Conservation (phyloP, 1,140 invertebrate species). For the Berghia stephanieae region DNA sequence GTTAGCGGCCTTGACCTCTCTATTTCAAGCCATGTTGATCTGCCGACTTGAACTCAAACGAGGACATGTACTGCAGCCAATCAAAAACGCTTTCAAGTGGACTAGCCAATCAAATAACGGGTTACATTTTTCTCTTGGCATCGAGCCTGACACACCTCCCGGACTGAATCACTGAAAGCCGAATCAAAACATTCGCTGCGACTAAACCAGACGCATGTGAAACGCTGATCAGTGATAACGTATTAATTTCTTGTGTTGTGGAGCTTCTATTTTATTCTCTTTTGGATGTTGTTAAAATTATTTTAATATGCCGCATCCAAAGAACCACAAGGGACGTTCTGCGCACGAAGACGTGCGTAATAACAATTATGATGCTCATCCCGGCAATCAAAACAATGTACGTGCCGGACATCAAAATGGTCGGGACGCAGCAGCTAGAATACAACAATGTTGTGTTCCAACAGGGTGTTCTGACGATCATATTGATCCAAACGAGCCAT, state of each 20-base stretch:
- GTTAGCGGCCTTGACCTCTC: neutral
- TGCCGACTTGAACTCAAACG: too few species aligned
- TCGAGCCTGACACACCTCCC: conserved; percentile 33
- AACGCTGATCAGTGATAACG: too few species aligned
- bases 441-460: conserved; percentile 55
- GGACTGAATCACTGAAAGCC: too few species aligned
- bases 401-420: conserved; percentile 29
- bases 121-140: conserved; percentile 11
- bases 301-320: conserved; percentile 57
- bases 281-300: too few species aligned
- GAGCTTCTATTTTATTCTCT: too few species aligned
- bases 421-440: conserved; percentile 37
- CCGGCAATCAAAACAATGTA: neutral
- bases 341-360: conserved; percentile 54
- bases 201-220: too few species aligned
- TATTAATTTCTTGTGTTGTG: too few species aligned
- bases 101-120: conserved; percentile 13
- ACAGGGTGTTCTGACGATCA: conserved; percentile 64
- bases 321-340: conserved; percentile 47
- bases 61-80: conserved; percentile 8
- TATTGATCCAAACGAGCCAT: conserved; percentile 78
- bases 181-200: conserved; percentile 22
- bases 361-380: conserved; percentile 33
- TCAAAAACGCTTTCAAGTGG: neutral
- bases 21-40: neutral